Percentiles rank a stretch among this genome's conserved stretches.
These are phyloP conservation scores for Myrmecobius fasciatus DNA, from an alignment of 2,113 vertebrate genomes.

Conservation along the genomic window DNA sequence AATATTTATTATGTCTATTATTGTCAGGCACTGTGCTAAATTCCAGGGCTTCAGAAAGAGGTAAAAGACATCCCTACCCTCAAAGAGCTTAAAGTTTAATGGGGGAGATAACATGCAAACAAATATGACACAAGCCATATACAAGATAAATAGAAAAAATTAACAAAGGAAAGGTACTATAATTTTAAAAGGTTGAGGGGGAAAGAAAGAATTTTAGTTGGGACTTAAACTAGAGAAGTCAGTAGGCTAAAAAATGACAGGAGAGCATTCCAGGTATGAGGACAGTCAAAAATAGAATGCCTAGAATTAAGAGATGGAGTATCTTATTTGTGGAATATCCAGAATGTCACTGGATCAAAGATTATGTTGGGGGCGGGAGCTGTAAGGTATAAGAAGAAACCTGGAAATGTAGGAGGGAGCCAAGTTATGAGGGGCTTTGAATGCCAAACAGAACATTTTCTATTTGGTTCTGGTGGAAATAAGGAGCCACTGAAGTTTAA, in stretches of 20 bases:
- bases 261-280: background rate
- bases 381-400: background rate
- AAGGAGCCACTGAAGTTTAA: background rate
- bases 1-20: background rate
- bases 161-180: background rate
- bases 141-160: background rate
- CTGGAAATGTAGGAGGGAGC: background rate
- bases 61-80: background rate
- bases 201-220: background rate
- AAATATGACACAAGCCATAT: background rate
- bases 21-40: background rate
- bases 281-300: background rate
- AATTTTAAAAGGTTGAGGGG: background rate
- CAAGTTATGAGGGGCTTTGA: background rate
- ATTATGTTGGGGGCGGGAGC: background rate
- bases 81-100: background rate
- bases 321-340: background rate
- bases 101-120: background rate
- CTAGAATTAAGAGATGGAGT: background rate
- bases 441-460: background rate
- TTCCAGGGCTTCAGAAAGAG: background rate
- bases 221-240: background rate
- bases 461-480: background rate
- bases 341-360: background rate
- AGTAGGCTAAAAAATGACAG: background rate